phyloP scores from a whole-genome alignment of 2,888 invertebrate genomes.

The Phrixothrix hirtus region DNA sequence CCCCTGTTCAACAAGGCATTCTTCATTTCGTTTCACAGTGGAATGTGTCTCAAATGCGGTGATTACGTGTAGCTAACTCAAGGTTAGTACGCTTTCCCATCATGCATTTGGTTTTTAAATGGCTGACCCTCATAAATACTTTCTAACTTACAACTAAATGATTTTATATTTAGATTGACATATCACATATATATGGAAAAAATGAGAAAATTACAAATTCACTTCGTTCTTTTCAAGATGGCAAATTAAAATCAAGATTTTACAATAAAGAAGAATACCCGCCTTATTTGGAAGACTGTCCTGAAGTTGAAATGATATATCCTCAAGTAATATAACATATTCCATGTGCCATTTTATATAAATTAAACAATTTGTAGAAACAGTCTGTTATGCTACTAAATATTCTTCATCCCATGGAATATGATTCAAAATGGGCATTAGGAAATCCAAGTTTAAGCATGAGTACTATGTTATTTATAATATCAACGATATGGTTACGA shows the following conservation, averaged over 20 bases:
- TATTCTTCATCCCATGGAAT: too few relatives aligned
- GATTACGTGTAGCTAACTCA: too few relatives aligned
- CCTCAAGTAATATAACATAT: constrained; percentile 6
- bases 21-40: too few relatives aligned
- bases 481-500: constrained; percentile 20
- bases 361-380: too few relatives aligned
- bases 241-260: constrained; percentile 14
- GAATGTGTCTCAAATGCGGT: background rate
- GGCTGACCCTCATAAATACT: too few relatives aligned
- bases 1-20: too few relatives aligned
- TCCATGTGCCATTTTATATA: too few relatives aligned
- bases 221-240: constrained; percentile 11
- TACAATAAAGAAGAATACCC: constrained; percentile 19
- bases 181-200: constrained; percentile 24
- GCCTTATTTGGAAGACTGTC: constrained; percentile 20
- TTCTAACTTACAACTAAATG: too few relatives aligned
- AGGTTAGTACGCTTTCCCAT: too few relatives aligned
- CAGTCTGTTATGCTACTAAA: too few relatives aligned
- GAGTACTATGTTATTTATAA: constrained; percentile 15
- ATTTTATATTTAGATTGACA: constrained; percentile 15
- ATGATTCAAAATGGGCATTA: constrained; percentile 14
- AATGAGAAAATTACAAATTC: background rate
- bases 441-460: constrained; percentile 11
- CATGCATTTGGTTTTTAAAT: too few relatives aligned
- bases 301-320: constrained; percentile 6